A percentile compares a stretch with the other conserved stretches of the same genome.
Evolutionary conservation across 2,888 invertebrate genomes (phyloP).

Genomic region (Keiferia lycopersicella): DNA sequence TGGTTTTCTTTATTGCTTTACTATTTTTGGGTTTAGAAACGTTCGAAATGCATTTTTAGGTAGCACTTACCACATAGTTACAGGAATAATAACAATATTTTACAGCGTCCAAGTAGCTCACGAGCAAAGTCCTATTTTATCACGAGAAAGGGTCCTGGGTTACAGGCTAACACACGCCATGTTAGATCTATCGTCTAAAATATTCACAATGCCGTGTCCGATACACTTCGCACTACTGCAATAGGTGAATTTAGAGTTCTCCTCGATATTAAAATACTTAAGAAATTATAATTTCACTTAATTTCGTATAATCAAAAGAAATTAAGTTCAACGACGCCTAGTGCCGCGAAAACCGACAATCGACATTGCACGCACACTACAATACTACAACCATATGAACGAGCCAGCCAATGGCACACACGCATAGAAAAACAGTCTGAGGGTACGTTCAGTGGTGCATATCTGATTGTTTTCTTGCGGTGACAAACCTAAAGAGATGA

Average conservation of each 20-base stretch:
- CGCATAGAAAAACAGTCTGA: neutral
- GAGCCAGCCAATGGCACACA: neutral
- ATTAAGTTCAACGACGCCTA: conserved; percentile 61
- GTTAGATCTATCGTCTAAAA: conserved; percentile 46
- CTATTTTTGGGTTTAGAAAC: conserved; percentile 38
- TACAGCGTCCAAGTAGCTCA: conserved; percentile 52
- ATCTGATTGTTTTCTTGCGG: too few species aligned
- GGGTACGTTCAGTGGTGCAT: neutral
- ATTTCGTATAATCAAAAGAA: conserved; percentile 50
- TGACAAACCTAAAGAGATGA: too few species aligned
- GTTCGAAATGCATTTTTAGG: conserved; percentile 41
- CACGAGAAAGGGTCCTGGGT: conserved; percentile 59
- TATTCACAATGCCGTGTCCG: conserved; percentile 31
- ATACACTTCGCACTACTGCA: conserved; percentile 35
- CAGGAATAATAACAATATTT: conserved; percentile 54
- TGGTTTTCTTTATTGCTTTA: conserved; percentile 44
- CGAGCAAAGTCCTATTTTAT: conserved; percentile 69
- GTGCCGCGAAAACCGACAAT: conserved; percentile 70
- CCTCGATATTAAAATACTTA: conserved; percentile 42
- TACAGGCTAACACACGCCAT: conserved; percentile 74
- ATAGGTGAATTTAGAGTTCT: conserved; percentile 38
- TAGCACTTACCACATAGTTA: conserved; percentile 46
- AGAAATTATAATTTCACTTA: conserved; percentile 38
- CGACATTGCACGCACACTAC: neutral
- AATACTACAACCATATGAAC: too few species aligned